Conservation (phyloP, 2,797 vertebrate species). For the Dryobates pubescens region DNA sequence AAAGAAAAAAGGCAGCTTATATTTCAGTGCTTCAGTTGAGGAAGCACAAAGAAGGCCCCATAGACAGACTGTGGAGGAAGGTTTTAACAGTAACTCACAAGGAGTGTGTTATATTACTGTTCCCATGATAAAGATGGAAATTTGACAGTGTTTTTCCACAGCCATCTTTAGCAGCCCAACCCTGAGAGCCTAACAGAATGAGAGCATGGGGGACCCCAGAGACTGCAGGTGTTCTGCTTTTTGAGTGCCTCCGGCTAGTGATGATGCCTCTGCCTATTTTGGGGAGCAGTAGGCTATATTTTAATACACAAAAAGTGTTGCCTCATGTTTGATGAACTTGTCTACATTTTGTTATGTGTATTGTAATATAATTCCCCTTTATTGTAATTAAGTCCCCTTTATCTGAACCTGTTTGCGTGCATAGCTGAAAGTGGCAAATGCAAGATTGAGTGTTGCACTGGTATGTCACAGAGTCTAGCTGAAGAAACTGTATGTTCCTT, state of each 20-base stretch:
- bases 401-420: neutral
- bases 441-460: accelerated
- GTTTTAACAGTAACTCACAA: neutral
- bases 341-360: neutral
- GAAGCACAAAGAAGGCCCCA: neutral
- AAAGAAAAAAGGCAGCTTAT: neutral
- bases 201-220: neutral
- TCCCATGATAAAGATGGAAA: neutral
- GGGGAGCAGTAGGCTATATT: neutral
- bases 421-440: neutral
- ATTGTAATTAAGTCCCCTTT: neutral
- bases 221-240: neutral
- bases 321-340: neutral
- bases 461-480: neutral
- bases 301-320: neutral
- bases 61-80: neutral
- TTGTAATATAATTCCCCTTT: neutral
- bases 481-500: neutral
- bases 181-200: neutral
- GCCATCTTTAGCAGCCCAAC: neutral
- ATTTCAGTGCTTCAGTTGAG: neutral
- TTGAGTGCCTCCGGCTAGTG: neutral
- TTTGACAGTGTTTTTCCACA: neutral
- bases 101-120: neutral
- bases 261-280: neutral